phyloP scores from a whole-genome alignment of 2,888 invertebrate genomes.

The Folsomia manolachei region DNA sequence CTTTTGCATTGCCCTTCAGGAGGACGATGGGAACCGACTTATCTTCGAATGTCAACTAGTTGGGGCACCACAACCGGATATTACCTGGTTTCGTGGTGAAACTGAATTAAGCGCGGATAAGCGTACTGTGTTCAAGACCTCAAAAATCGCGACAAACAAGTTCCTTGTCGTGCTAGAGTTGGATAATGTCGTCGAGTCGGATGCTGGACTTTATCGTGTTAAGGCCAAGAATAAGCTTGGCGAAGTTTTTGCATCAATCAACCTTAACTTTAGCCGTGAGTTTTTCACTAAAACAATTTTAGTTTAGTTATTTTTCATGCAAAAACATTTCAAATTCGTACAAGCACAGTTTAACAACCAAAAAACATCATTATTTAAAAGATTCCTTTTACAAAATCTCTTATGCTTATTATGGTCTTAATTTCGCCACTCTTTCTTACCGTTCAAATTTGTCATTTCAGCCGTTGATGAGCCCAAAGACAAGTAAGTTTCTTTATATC shows the following conservation, averaged over 20 bases:
- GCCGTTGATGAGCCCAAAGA: slow-evolving; percentile 93
- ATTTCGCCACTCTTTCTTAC: no score
- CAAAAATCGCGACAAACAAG: slow-evolving; percentile 79
- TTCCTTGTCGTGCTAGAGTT: slow-evolving; percentile 88
- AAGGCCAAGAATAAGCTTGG: slow-evolving; percentile 96
- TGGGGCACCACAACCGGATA: slow-evolving; percentile 83
- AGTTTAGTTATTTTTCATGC: not conserved
- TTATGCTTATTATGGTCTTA: no score
- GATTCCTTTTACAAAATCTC: no score
- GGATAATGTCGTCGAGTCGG: slow-evolving; percentile 92
- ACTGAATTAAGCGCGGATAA: slow-evolving; percentile 77
- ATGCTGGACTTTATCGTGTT: slow-evolving; percentile 94
- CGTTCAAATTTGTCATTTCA: no score
- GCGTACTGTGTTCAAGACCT: slow-evolving; percentile 83
- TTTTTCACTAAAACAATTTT: slow-evolving; percentile 52
- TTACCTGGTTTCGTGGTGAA: slow-evolving; percentile 88
- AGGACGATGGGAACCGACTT: slow-evolving; percentile 91
- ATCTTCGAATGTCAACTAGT: slow-evolving; percentile 90
- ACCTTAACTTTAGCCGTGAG: slow-evolving; percentile 97
- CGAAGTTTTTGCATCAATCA: slow-evolving; percentile 94
- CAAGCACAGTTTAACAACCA: no score
- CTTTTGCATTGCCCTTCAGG: slow-evolving; percentile 62
- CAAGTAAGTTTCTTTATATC: slow-evolving; percentile 68
- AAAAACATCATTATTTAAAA: no score
- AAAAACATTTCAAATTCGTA: not conserved